Base-by-base conservation (phyloP, 2,797 vertebrate species). In the Gambusia yucatana region DNA sequence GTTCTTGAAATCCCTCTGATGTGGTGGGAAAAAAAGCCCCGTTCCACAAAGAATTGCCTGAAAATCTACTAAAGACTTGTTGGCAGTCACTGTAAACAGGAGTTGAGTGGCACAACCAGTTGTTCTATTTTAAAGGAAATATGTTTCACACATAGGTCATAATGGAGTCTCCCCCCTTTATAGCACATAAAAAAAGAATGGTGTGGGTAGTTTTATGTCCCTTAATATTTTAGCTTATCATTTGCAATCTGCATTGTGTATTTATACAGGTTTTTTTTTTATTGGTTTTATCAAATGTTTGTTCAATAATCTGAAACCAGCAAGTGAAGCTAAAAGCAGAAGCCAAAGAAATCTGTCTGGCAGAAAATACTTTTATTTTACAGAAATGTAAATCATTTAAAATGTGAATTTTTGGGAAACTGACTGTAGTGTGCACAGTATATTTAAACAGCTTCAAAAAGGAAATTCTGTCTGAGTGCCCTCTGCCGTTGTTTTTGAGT, bases 401-500 rank as follows among this genome's bases (percentile, higher is more conserved):
- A 7, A 17, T 36, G 59, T 9, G 0, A 2, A 7, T 17, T 20
- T 65, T 36, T 22, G 8, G 17, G 20, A 11, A 39, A 7, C 20
- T 50, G 48, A 50, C 20, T 50, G 48, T 22, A 50, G 20, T 72
- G 47, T 17, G 6, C 30, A 4, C 10, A 25, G 50, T 1, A 48
- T 72, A 43, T 28, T 73, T 28, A 17, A n/a, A 14, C 14, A 44
- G 1, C 10, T 1, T 47, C 67, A 30, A 13, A 22, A n/a, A 0
- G 9, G 14, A 20, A 71, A 46, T 2, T 25, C 48, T 14, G 22
- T 57, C 30, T 0, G 11, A 76, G 81, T n/a, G 28, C 85, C 88
- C 86, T 76, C 93, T 92, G 82, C 78, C 92, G 94, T 55, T 30
- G 6, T 14, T 0, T 39, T 7, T 17, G 16, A 71, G 72, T 81